Conservation (phyloP, 1,140 invertebrate genomes). For the Zaprionus ornatus region DNA sequence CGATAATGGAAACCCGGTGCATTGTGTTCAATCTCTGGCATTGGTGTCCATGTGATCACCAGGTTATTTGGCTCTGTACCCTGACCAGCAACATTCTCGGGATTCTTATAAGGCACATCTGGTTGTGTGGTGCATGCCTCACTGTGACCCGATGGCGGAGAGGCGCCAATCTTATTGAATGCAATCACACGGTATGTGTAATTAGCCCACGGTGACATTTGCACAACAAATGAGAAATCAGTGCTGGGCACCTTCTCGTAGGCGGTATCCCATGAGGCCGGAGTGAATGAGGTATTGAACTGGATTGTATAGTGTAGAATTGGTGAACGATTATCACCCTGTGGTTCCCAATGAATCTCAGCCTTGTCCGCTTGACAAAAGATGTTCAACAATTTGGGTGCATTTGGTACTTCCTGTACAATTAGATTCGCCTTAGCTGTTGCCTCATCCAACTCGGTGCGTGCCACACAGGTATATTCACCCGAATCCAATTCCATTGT, state of each 20-base stretch:
- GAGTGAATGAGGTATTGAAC: slow-evolving; percentile 97
- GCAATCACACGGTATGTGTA: slow-evolving; percentile 98
- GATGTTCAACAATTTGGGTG: slow-evolving; percentile 89
- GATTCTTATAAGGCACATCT: slow-evolving; percentile 96
- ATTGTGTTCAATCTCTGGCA: slow-evolving; percentile 98
- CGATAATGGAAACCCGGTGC: slow-evolving; percentile 96
- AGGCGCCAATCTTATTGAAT: slow-evolving; percentile 96
- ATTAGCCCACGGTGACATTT: slow-evolving; percentile 96
- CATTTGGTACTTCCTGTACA: slow-evolving; percentile 98
- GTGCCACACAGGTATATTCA: slow-evolving; percentile 97
- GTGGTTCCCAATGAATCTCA: slow-evolving; percentile 92
- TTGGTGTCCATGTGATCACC: slow-evolving; percentile 97
- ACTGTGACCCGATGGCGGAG: slow-evolving; percentile 92
- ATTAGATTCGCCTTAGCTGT: slow-evolving; percentile 93
- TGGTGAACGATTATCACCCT: slow-evolving; percentile 96
- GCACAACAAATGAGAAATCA: slow-evolving; percentile 89
- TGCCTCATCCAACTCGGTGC: slow-evolving; percentile 93
- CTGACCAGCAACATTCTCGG: slow-evolving; percentile 95
- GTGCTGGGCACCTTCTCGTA: slow-evolving; percentile 91
- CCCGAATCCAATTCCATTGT: slow-evolving; percentile 97
- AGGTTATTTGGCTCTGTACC: slow-evolving; percentile 95
- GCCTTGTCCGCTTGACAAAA: slow-evolving; percentile 90
- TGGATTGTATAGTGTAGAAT: slow-evolving; percentile 96
- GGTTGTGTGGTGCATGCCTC: slow-evolving; percentile 93
- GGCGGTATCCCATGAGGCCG: slow-evolving; percentile 94